These are phyloP conservation scores for Asobara japonica DNA, from an alignment of 1,140 invertebrate genomes.

Conservation along the genomic window DNA sequence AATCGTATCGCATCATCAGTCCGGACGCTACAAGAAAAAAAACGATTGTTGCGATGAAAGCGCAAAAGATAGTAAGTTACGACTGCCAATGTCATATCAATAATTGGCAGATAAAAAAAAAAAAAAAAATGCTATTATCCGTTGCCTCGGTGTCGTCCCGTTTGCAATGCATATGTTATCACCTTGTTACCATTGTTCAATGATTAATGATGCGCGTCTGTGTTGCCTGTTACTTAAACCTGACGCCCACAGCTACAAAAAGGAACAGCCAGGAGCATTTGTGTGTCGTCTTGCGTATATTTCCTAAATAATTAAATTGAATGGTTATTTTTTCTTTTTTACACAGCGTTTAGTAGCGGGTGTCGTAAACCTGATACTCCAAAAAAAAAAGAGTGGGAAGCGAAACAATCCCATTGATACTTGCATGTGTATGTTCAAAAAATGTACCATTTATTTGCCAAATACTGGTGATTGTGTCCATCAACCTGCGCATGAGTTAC, in stretches of 20 bases:
- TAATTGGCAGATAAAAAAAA: slow-evolving; percentile 33
- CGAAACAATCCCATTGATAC: neutral
- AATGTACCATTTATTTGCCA: neutral
- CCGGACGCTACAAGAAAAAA: slow-evolving; percentile 65
- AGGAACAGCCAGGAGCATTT: slow-evolving; percentile 5
- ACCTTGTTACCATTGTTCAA: neutral
- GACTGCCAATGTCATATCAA: slow-evolving; percentile 34
- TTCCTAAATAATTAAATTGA: neutral
- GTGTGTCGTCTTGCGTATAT: slow-evolving; percentile 4
- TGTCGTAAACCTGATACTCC: neutral
- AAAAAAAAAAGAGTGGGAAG: neutral
- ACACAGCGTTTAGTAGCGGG: neutral
- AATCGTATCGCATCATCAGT: slow-evolving; percentile 55
- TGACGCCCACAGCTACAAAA: slow-evolving; percentile 32
- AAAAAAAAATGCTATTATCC: slow-evolving; percentile 42
- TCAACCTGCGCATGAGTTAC: slow-evolving; percentile 1
- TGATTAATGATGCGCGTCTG: slow-evolving; percentile 33
- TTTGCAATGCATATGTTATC: slow-evolving; percentile 23
- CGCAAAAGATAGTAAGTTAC: slow-evolving; percentile 63
- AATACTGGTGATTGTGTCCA: neutral
- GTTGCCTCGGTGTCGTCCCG: slow-evolving; percentile 61
- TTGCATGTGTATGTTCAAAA: slow-evolving; percentile 15
- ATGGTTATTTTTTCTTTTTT: neutral
- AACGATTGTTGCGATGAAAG: slow-evolving; percentile 66
- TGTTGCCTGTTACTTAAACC: slow-evolving; percentile 50